phyloP scores from a whole-genome alignment of 2,797 vertebrate genomes.

The Limnodromus scolopaceus region DNA sequence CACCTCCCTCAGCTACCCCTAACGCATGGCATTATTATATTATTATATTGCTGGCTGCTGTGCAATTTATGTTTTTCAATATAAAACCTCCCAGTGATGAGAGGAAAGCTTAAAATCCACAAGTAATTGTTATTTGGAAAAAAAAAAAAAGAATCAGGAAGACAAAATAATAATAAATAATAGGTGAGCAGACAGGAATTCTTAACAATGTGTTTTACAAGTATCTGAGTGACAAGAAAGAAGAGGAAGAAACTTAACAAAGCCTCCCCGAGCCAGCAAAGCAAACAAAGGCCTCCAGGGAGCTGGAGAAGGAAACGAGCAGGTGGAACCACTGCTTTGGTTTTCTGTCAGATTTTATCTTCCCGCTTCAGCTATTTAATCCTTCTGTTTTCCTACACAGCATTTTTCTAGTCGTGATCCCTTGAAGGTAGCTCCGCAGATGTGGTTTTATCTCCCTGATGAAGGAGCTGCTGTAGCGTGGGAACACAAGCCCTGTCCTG shows the following conservation, averaged over 20 bases:
- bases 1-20: background rate
- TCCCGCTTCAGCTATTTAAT: background rate
- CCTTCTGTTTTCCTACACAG: background rate
- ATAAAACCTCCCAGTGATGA: background rate
- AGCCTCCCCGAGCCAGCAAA: background rate
- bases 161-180: background rate
- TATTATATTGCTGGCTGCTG: background rate
- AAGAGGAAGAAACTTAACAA: background rate
- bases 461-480: rapidly evolving
- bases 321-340: background rate
- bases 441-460: background rate
- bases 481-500: background rate
- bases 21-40: background rate
- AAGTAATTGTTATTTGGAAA: background rate
- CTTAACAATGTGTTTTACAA: background rate
- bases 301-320: rapidly evolving
- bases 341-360: background rate
- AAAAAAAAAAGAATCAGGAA: background rate
- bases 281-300: background rate
- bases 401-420: rapidly evolving
- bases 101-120: background rate
- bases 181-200: background rate
- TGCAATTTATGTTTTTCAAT: background rate
- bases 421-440: background rate
- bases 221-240: background rate